Evolutionary conservation across 2,113 vertebrate species (phyloP), one percentile per base, ranked within the genome.

Genomic region (Dolichotis patagonum): DNA sequence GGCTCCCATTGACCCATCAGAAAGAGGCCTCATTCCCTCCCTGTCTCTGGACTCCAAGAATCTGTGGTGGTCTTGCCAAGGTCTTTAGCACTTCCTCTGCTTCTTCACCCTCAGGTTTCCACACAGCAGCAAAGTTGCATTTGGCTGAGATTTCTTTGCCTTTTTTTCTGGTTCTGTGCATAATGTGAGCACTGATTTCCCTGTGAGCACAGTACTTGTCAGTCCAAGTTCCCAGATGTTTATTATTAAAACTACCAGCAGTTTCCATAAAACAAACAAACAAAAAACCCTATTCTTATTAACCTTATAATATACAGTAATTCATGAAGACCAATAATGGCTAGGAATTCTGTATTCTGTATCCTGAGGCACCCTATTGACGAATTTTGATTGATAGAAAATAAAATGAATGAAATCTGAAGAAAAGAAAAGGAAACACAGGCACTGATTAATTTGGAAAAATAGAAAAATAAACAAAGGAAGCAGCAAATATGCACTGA

Each of bases 391-490:
- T 80, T 32, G 46, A 54, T 35, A 88, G 81, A 85, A 56, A 56
- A 56, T 20, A 19, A 17, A 56, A 56, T 19, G 54, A 56, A 56
- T 56, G 17, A 56, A 56, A 56, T 19, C 17, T 56, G 54, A 56
- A 56, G 17, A 56, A 56, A 56, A 56, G 54, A 56, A 20, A 54
- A 54, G 16, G 17, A 85, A 94, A 85, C 54, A 87, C 54, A 65
- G 78, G 75, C 92, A 3, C 60, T 96, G 35, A 88, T 80, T 80
- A 32, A 73, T 85, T 87, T 89, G 94, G 30, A 94, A 58, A 82
- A 90, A 82, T 9, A 95, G 71, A 93, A 93, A 94, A 94, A 71
- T 60, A 85, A 96, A 19, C 73, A 82, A 52, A 63, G 75, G 88
- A 14, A 82, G 16, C 28, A 65, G 30, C 20, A 7, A 73, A 43